Evolutionary conservation across 1,140 invertebrate species (phyloP), one percentile per base, ranked within the genome.

Genomic region (Bombus superbus): DNA sequence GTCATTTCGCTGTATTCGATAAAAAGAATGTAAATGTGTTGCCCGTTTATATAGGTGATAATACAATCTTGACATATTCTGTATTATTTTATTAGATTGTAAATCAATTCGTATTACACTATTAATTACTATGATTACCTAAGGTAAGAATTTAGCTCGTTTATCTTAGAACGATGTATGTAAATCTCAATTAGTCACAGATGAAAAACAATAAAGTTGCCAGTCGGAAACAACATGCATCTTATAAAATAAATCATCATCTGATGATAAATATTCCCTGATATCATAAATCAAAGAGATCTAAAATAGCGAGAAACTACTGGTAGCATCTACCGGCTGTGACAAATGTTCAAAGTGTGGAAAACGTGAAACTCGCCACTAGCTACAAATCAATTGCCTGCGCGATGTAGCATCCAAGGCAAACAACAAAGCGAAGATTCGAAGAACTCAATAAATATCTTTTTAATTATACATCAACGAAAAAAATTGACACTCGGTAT

Each of bases 1-100:
- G 9, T n/a, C 11, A n/a, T 11, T 13, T 28, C 25, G 1, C 11
- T 62, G 11, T 28, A 4, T n/a, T n/a, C 59, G 59, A 62, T 4
- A 11, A 13, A n/a, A 62, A 13, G 11, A 62, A 62, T 62, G 28
- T n/a, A 62, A 62, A 62, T 62, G 10, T 62, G 3, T 62, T n/a
- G 2, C 3, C 3, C 28, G 4, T n/a, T 62, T n/a, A 2, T n/a
- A 2, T 62, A 62, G n/a, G 3, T 3, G 10, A 0, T n/a, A n/a
- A 62, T n/a, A n/a, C 22, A n/a, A 62, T 62, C 11, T 62, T 62
- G 1, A n/a, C 0, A 13, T 62, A n/a, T 5, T 13, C 59, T 4
- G 59, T 11, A 62, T 62, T 62, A 40, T 11, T 28, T 71, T 28
- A 13, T 9, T 5, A 38, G 18, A 40, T 71, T 28, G 38, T 13